phyloP scores from a whole-genome alignment of 2,797 vertebrate genomes.

The Lacerta viridis region DNA sequence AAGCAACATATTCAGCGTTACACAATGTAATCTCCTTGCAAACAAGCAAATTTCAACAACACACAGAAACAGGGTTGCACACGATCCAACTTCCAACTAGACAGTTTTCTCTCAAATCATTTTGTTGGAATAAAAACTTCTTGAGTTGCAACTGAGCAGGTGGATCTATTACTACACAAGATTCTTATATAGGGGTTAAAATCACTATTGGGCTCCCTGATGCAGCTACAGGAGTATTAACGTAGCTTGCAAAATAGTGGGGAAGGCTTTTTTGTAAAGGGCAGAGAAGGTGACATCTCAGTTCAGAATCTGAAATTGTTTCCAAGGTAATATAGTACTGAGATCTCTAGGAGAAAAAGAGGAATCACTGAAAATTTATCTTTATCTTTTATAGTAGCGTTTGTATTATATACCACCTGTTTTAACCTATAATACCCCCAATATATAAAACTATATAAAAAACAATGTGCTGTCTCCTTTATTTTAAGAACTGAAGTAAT shows the following conservation, averaged over 20 bases:
- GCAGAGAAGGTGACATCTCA: not conserved
- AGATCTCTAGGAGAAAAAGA: not conserved
- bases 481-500: conserved; percentile 1
- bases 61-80: not conserved
- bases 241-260: not conserved
- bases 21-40: conserved; percentile 4
- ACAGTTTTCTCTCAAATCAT: not conserved
- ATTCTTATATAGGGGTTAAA: not conserved
- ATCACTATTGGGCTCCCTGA: not conserved
- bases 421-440: no score
- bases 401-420: no score
- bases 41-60: conserved; percentile 36
- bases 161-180: not conserved
- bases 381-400: no score
- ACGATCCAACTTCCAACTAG: not conserved
- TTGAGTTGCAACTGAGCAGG: not conserved
- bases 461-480: not conserved
- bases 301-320: not conserved
- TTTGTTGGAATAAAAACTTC: not conserved
- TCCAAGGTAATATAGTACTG: not conserved
- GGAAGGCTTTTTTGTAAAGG: not conserved
- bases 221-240: not conserved
- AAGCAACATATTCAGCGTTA: not conserved
- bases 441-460: not conserved
- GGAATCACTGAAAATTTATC: not conserved